These are phyloP conservation scores for Poecilobothrus nobilitatus DNA, from an alignment of 2,888 invertebrate species.

Conservation along the genomic window DNA sequence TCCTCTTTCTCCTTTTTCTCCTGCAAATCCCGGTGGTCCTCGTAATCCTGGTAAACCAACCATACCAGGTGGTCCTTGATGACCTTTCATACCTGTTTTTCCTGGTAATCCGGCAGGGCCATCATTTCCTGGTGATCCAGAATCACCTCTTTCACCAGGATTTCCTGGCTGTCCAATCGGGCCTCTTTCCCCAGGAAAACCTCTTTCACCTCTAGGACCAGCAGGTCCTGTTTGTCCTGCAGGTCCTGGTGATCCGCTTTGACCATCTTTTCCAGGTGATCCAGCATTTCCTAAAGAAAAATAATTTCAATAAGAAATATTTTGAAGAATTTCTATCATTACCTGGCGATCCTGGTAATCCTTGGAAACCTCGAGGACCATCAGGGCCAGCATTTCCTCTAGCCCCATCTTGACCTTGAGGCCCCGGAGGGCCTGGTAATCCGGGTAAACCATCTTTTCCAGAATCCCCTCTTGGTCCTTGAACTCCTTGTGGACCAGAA, in stretches of 20 bases:
- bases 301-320: background rate
- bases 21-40: conserved; percentile 55
- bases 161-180: conserved; percentile 52
- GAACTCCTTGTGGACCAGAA: conserved; percentile 60
- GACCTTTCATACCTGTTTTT: conserved; percentile 63
- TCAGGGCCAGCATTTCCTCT: conserved; percentile 67
- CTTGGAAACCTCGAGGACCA: conserved; percentile 74
- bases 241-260: conserved; percentile 60
- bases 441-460: conserved; percentile 73
- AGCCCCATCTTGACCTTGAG: conserved; percentile 62
- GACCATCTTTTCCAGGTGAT: conserved; percentile 71
- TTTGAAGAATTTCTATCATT: too few relatives aligned
- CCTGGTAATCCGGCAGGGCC: conserved; percentile 56
- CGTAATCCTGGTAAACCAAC: conserved; percentile 67
- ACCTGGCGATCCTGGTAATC: conserved; percentile 34
- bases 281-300: conserved; percentile 54
- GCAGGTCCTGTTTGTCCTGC: conserved; percentile 52
- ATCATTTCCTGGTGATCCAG: conserved; percentile 48
- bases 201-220: conserved; percentile 56
- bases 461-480: conserved; percentile 69
- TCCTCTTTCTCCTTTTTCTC: conserved; percentile 59
- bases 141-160: conserved; percentile 46
- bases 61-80: conserved; percentile 68
- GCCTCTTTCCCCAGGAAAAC: conserved; percentile 69
- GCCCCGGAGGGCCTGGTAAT: conserved; percentile 62